Base-by-base conservation (phyloP, 2,797 vertebrate species). In the Tympanoctomys barrerae region DNA sequence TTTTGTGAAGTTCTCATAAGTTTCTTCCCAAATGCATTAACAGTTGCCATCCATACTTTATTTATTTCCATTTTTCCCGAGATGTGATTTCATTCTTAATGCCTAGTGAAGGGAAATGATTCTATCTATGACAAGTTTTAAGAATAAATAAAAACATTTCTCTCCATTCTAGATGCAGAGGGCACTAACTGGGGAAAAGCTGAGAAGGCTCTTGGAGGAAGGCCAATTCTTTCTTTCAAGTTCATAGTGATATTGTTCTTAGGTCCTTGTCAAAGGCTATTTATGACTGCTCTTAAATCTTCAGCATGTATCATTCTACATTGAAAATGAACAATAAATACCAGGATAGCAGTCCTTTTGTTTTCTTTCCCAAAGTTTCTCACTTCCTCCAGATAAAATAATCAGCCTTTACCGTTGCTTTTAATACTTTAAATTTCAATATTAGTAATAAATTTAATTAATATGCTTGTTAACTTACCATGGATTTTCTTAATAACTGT, bases 401-500 rank as follows among this genome's bases (percentile, higher is more conserved):
- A 16, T 3, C 33, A 93, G 1, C 66, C 46, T 92, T 33, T 61
- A 78, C 36, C 36, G 62, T 90, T 68, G 22, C 66, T 81, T 90
- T 91, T 80, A 81, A 59, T 11, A 82, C 61, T 90, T 96, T 13
- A 73, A 88, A 79, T 59, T 64, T 90, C 18, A 68, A 28, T 85
- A 84, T 62, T 80, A 75, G 73, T 9, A 81, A 24, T 8, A 91
- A 89, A 90, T 49, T 49, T 86, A 83, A 75, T 79, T 42, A 89
- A 57, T 16, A 52, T 36, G 11, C 24, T 87, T 10, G 54, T 94
- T 77, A 71, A 5, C 16, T 24, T 1, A 42, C 54, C 31, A 84
- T 73, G 33, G 22, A 52, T 90, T 78, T 96, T 52, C 64, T 97
- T 95, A 92, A 91, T 81, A 83, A 87, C 28, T 26, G 22, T 82